A percentile compares a stretch with the other conserved stretches of the same genome.
These are phyloP conservation scores for Sinopyrophorus schimmeli DNA, from an alignment of 2,888 invertebrate genomes.

Conservation along the genomic window DNA sequence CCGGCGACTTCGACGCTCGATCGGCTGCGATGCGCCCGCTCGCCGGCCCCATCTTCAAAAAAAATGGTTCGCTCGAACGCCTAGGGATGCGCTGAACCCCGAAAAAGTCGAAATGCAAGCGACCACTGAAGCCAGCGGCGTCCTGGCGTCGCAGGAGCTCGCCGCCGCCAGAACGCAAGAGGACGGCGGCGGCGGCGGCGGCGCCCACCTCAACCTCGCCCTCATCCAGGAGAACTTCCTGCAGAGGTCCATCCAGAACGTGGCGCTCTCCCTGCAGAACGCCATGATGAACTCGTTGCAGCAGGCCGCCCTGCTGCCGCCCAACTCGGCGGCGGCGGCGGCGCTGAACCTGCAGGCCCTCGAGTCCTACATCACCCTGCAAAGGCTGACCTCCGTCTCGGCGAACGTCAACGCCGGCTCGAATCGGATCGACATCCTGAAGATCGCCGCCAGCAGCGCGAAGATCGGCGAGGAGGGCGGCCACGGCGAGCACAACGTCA, in stretches of 20 bases:
- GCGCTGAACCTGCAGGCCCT: conserved; percentile 83
- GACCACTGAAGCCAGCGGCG: conserved; percentile 30
- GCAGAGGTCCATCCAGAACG: conserved; percentile 66
- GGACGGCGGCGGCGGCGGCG: conserved; percentile 48
- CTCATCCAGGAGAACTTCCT: conserved; percentile 68
- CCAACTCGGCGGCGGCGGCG: conserved; percentile 81
- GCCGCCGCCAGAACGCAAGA: conserved; percentile 35
- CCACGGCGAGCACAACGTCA: conserved; percentile 47
- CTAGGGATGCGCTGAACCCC: not conserved
- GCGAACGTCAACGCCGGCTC: conserved; percentile 52
- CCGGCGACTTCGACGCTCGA: conserved; percentile 34
- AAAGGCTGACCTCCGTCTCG: conserved; percentile 74
- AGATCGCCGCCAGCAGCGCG: conserved; percentile 60
- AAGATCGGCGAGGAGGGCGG: conserved; percentile 50
- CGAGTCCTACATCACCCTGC: conserved; percentile 82
- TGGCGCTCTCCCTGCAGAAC: conserved; percentile 80
- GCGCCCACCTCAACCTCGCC: conserved; percentile 53
- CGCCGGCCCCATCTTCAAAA: conserved; percentile 21
- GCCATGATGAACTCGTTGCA: conserved; percentile 84
- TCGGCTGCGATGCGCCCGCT: conserved; percentile 34
- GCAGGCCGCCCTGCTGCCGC: conserved; percentile 79
- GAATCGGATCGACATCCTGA: conserved; percentile 66
- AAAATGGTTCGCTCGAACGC: too few relatives aligned
- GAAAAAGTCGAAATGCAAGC: conserved; percentile 31
- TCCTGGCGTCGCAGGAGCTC: conserved; percentile 23